Conservation (phyloP, 2,888 invertebrate species). For the Noctua janthina region DNA sequence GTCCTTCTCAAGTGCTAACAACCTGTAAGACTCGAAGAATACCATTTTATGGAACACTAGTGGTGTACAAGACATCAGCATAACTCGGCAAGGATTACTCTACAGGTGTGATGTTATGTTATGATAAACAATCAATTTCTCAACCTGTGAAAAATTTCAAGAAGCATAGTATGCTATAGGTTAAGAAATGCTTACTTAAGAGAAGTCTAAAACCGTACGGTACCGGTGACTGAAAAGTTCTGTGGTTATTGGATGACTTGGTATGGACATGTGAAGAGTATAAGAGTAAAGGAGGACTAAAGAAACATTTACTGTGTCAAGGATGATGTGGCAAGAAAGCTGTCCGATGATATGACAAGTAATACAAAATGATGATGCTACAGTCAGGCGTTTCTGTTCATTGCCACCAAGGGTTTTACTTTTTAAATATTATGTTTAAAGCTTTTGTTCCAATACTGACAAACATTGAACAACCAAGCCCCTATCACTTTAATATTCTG, state of each 20-base stretch:
- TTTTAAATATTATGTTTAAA: not conserved
- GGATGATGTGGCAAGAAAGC: not conserved
- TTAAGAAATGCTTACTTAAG: not conserved
- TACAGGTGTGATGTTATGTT: not conserved
- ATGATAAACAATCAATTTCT: not conserved
- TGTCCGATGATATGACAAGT: not conserved
- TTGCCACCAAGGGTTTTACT: not conserved
- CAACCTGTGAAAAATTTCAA: not conserved
- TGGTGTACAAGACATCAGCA: not conserved
- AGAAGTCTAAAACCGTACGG: not conserved
- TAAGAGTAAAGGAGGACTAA: not conserved
- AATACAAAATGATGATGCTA: not conserved
- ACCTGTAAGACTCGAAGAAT: not conserved
- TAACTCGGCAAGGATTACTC: not conserved
- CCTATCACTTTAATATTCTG: not conserved
- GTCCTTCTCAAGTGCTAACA: not conserved
- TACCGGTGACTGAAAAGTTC: not conserved
- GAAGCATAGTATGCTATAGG: not conserved
- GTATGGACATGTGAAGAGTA: too few species aligned
- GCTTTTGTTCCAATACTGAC: not conserved
- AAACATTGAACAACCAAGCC: not conserved
- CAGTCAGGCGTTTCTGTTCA: not conserved
- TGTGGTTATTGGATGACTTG: not conserved
- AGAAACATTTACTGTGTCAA: not conserved
- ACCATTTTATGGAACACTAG: not conserved